phyloP scores from a whole-genome alignment of 1,140 invertebrate genomes.

The Drosophila pectinifera region DNA sequence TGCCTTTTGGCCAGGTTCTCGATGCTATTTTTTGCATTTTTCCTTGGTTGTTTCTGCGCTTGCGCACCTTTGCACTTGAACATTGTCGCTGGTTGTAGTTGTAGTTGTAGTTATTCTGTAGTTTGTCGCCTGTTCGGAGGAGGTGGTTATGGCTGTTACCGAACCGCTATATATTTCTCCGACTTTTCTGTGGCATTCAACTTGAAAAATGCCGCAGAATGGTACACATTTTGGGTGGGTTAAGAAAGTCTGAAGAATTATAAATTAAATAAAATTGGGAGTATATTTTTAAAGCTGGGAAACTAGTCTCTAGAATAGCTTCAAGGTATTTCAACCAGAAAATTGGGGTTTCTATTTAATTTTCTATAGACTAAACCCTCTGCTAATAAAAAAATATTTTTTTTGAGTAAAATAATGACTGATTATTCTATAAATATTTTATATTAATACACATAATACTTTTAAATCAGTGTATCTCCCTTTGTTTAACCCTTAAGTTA shows the following conservation, averaged over 20 bases:
- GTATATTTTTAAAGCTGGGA: too few species aligned
- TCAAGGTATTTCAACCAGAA: not conserved
- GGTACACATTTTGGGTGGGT: not conserved
- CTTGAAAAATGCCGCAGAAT: constrained; percentile 2
- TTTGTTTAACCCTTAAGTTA: not conserved
- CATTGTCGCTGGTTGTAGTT: constrained; percentile 54
- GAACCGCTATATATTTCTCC: not conserved
- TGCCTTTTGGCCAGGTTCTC: constrained; percentile 52
- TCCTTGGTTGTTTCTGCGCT: constrained; percentile 60
- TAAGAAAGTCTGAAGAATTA: not conserved
- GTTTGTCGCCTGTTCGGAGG: constrained; percentile 10
- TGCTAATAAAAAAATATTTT: too few species aligned
- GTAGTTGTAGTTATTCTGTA: constrained; percentile 33
- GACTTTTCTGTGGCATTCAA: not conserved
- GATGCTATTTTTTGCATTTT: constrained; percentile 9
- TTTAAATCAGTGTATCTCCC: not conserved
- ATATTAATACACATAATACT: not conserved
- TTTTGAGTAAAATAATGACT: not conserved
- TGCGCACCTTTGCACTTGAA: constrained; percentile 79
- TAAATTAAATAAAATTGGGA: fast-evolving
- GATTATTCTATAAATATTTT: not conserved
- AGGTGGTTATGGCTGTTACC: not conserved
- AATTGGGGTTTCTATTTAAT: too few species aligned
- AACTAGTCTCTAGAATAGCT: too few species aligned
- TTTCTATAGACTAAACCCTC: too few species aligned